phyloP scores from a whole-genome alignment of 2,888 invertebrate species.

The Polylopha cassiicola region DNA sequence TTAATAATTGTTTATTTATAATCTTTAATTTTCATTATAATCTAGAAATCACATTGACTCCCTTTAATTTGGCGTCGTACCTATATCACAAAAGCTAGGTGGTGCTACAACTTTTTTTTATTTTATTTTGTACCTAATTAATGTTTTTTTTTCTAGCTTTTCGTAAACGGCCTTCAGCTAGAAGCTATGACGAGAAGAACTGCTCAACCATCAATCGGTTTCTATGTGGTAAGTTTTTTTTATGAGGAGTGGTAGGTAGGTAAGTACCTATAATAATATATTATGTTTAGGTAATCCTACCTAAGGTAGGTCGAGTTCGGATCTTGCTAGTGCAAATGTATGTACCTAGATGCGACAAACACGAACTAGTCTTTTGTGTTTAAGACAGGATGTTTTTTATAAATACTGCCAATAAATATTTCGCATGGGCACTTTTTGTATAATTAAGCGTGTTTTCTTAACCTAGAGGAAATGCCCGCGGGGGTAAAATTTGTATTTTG shows the following conservation, averaged over 20 bases:
- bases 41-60: too few relatives aligned
- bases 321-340: background rate
- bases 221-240: background rate
- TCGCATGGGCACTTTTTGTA: too few relatives aligned
- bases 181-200: background rate
- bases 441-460: too few relatives aligned
- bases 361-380: too few relatives aligned
- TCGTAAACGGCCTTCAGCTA: slow-evolving; percentile 12
- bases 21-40: too few relatives aligned
- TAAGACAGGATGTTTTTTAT: too few relatives aligned
- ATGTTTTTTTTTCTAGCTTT: background rate
- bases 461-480: too few relatives aligned
- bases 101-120: background rate
- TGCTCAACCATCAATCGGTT: background rate
- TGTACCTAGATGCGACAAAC: slow-evolving; percentile 38
- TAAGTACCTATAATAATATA: background rate
- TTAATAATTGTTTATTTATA: too few relatives aligned
- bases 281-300: too few relatives aligned
- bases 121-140: background rate
- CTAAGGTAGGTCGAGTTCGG: too few relatives aligned
- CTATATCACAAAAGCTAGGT: background rate
- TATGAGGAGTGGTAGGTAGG: background rate
- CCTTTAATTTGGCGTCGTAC: background rate
- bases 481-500: too few relatives aligned
- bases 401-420: too few relatives aligned